phyloP scores from a whole-genome alignment of 2,113 vertebrate species.

The Sinocyclocheilus rhinocerous region DNA sequence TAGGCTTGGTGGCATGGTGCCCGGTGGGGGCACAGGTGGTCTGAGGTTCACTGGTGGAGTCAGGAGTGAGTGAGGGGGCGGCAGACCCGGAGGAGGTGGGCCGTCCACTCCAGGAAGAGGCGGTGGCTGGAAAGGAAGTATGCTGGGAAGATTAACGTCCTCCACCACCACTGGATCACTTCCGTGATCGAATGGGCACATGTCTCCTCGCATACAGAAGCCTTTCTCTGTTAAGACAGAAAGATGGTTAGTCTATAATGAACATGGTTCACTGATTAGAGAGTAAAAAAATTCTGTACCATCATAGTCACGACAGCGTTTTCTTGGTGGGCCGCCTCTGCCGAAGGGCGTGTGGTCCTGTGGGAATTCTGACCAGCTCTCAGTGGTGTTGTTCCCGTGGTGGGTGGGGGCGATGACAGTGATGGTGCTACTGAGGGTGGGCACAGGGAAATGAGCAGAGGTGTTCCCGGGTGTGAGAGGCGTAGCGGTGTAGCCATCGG shows the following conservation, averaged over 20 bases:
- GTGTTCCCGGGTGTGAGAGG: conserved; percentile 81
- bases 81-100: conserved; percentile 88
- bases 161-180: conserved; percentile 97
- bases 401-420: conserved; percentile 94
- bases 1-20: conserved; percentile 88
- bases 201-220: conserved; percentile 97
- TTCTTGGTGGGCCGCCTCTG: conserved; percentile 86
- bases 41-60: conserved; percentile 92
- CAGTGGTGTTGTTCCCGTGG: conserved; percentile 91
- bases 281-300: conserved; percentile 72
- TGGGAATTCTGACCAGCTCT: conserved; percentile 93
- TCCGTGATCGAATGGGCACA: conserved; percentile 97
- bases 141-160: conserved; percentile 94
- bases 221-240: conserved; percentile 85
- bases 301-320: conserved; percentile 95
- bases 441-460: conserved; percentile 90
- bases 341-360: conserved; percentile 86
- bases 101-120: conserved; percentile 89
- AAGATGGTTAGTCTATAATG: too few species aligned
- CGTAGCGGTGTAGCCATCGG: conserved; percentile 84
- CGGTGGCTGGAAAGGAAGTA: conserved; percentile 92
- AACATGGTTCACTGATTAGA: too few species aligned
- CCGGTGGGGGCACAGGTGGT: conserved; percentile 90
- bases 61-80: conserved; percentile 88
- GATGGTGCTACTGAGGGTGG: conserved; percentile 93